A percentile compares a stretch with the other conserved stretches of the same genome.
Conservation (phyloP, 2,888 invertebrate genomes). For the Cryptus viduatorius region DNA sequence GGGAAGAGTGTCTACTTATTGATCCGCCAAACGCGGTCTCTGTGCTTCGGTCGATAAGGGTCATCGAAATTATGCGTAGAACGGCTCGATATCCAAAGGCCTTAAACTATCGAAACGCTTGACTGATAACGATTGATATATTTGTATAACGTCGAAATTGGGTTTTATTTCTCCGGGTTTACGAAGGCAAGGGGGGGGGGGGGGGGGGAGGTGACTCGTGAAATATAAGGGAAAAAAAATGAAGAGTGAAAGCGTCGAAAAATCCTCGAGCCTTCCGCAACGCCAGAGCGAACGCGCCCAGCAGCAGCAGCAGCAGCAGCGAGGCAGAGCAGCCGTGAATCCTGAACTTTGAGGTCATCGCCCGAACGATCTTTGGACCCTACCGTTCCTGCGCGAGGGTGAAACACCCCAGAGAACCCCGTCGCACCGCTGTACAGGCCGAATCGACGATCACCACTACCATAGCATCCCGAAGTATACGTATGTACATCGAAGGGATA, state of each 20-base stretch:
- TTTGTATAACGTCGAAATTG: background rate
- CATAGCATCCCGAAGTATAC: background rate
- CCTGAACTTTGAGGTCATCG: constrained; percentile 80
- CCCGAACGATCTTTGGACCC: constrained; percentile 83
- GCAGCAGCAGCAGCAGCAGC: constrained; percentile 51
- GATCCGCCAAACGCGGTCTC: constrained; percentile 64
- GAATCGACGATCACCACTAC: constrained; percentile 63
- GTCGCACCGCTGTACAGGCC: constrained; percentile 56
- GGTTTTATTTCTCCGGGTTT: background rate
- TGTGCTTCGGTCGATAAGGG: constrained; percentile 55
- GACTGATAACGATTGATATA: background rate
- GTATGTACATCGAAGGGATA: constrained; percentile 15
- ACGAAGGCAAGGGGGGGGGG: too few relatives aligned
- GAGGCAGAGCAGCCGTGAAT: constrained; percentile 62
- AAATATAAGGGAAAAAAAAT: constrained; percentile 2
- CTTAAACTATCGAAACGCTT: background rate
- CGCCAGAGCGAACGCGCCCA: constrained; percentile 57
- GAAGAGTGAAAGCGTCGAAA: constrained; percentile 33
- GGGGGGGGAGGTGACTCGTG: too few relatives aligned
- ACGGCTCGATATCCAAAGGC: background rate
- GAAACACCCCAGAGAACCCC: constrained; percentile 71
- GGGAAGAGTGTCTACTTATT: constrained; percentile 67
- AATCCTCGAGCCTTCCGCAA: constrained; percentile 62
- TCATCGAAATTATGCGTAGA: constrained; percentile 62
- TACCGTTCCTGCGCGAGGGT: constrained; percentile 79